These are phyloP conservation scores for Pelagia noctiluca DNA, from an alignment of 30 jellyfish, hydroid and myxozoan species.

Conservation along the genomic window DNA sequence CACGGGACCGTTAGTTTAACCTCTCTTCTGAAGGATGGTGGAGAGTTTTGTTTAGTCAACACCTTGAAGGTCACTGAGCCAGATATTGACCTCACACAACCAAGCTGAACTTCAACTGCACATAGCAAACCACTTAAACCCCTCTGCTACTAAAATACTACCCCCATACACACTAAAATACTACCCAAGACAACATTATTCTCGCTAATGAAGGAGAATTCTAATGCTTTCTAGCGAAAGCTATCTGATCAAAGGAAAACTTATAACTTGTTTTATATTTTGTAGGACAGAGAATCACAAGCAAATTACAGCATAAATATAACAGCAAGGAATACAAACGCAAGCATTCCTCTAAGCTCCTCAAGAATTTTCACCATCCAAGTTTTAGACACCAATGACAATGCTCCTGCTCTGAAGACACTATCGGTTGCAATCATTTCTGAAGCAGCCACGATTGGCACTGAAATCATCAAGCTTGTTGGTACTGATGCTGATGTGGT, in stretches of 20 bases:
- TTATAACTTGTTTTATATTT: neutral
- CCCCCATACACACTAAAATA: too few relatives aligned
- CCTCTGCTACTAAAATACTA: too few relatives aligned
- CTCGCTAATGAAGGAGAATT: neutral
- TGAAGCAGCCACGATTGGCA: conserved; percentile 66
- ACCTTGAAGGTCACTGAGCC: too few relatives aligned
- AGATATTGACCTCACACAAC: too few relatives aligned
- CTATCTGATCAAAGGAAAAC: neutral
- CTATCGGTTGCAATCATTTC: conserved; percentile 52
- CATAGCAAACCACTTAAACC: too few relatives aligned
- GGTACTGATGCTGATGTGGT: conserved; percentile 66
- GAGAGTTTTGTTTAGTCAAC: too few relatives aligned
- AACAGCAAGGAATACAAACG: conserved; percentile 37
- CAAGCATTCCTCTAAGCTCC: neutral
- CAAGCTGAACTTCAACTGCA: too few relatives aligned
- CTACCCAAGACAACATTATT: too few relatives aligned
- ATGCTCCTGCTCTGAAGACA: conserved; percentile 45
- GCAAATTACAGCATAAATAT: conserved; percentile 47
- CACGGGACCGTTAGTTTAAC: too few relatives aligned
- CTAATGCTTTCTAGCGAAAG: neutral
- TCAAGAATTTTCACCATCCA: conserved; percentile 13
- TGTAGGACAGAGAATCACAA: conserved; percentile 49
- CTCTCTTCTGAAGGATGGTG: too few relatives aligned
- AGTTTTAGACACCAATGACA: conserved; percentile 67
- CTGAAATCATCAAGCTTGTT: conserved; percentile 36